Percentiles rank a stretch among this genome's conserved stretches.
Conservation (phyloP, 2,797 vertebrate species). For the Hozukius guyotensis region DNA sequence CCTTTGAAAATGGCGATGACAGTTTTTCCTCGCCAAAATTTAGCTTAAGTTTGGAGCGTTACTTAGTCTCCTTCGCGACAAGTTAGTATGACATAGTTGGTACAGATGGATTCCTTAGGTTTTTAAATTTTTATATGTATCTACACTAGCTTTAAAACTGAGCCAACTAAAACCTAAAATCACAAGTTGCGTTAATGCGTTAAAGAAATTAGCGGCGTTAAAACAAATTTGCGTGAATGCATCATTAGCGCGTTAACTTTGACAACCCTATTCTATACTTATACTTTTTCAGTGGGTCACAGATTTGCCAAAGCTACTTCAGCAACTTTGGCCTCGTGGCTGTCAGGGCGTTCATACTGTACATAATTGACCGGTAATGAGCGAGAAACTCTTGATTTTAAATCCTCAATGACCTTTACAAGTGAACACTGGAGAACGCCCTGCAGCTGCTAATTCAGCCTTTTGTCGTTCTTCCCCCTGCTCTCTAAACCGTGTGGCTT, state of each 20-base stretch:
- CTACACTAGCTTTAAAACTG: too few relatives aligned
- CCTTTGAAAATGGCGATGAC: too few relatives aligned
- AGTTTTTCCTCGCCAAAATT: too few relatives aligned
- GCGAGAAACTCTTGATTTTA: conserved; percentile 71
- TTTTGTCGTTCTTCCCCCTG: conserved; percentile 72
- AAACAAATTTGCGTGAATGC: too few relatives aligned
- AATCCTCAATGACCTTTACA: conserved; percentile 77
- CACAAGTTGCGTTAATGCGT: too few relatives aligned
- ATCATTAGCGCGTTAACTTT: background rate
- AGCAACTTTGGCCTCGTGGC: conserved; percentile 16
- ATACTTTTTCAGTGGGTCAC: conserved; percentile 8
- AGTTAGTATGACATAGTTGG: too few relatives aligned
- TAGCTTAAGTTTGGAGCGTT: too few relatives aligned
- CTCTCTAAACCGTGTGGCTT: conserved; percentile 56
- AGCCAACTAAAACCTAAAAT: too few relatives aligned
- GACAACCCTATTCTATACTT: background rate
- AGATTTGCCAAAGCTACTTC: conserved; percentile 23
- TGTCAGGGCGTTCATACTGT: conserved; percentile 41
- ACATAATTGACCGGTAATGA: conserved; percentile 75
- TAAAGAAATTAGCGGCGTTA: too few relatives aligned
- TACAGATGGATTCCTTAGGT: too few relatives aligned
- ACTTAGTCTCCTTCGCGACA: too few relatives aligned
- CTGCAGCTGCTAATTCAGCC: conserved; percentile 66
- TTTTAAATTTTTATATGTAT: too few relatives aligned
- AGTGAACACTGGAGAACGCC: conserved; percentile 51